A percentile compares a stretch with the other conserved stretches of the same genome.
Conservation (phyloP, 2,113 vertebrate genomes). For the Nothobranchius furzeri region DNA sequence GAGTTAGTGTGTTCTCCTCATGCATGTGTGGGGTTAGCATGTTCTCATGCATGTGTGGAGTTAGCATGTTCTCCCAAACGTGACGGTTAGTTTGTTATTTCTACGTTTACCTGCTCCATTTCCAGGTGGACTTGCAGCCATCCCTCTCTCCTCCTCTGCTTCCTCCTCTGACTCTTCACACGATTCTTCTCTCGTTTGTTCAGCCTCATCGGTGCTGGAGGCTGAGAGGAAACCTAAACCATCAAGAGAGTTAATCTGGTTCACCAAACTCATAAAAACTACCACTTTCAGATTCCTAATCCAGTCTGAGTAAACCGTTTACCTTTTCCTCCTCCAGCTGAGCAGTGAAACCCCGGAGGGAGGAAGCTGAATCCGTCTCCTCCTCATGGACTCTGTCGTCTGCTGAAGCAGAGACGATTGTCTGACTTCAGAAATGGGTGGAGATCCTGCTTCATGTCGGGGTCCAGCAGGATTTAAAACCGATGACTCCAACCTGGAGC, state of each 20-base stretch:
- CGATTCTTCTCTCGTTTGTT: conserved; percentile 84
- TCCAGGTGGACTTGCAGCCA: conserved; percentile 76
- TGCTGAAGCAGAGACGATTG: background rate
- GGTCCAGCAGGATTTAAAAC: background rate
- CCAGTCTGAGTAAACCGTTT: too few species aligned
- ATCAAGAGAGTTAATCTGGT: background rate
- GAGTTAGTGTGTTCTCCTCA: too few species aligned
- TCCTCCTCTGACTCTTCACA: conserved; percentile 83
- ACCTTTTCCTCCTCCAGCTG: conserved; percentile 30
- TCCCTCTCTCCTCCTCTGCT: conserved; percentile 79
- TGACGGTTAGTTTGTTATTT: conserved; percentile 12
- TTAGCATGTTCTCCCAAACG: too few species aligned
- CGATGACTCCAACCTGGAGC: background rate
- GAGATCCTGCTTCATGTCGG: background rate
- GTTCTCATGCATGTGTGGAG: too few species aligned
- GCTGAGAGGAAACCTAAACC: conserved; percentile 23
- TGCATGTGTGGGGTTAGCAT: too few species aligned
- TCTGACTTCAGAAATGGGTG: background rate
- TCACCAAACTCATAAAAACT: background rate
- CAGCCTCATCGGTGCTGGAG: conserved; percentile 56
- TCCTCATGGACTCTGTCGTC: background rate
- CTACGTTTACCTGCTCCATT: conserved; percentile 65
- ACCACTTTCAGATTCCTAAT: too few species aligned
- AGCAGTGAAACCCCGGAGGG: conserved; percentile 40
- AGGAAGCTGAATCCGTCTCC: conserved; percentile 6